phyloP scores from a whole-genome alignment of 2,888 invertebrate genomes.

The Penaeus monodon region DNA sequence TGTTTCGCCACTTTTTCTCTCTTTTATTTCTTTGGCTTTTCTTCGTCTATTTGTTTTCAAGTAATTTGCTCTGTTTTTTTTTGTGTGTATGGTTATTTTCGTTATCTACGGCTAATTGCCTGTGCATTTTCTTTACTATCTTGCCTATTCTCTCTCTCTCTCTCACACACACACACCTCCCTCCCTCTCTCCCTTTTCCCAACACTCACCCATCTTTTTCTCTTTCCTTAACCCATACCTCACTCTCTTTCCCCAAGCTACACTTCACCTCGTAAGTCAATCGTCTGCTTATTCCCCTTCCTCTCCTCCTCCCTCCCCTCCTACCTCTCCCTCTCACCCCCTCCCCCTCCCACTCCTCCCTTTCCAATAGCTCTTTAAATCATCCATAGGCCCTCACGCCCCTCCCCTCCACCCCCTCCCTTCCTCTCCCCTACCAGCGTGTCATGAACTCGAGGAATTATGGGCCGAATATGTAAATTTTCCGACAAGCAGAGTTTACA shows the following conservation, averaged over 20 bases:
- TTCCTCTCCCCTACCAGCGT: background rate
- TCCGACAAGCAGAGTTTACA: too few species aligned
- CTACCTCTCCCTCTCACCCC: background rate
- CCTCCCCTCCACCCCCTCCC: background rate
- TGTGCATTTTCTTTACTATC: background rate
- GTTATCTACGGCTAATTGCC: too few species aligned
- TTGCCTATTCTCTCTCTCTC: background rate
- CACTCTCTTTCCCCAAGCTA: background rate
- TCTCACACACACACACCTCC: background rate
- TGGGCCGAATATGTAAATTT: too few species aligned
- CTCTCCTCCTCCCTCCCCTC: background rate
- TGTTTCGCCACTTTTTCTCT: background rate
- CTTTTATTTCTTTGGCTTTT: background rate
- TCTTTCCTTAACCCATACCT: background rate
- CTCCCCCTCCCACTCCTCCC: background rate
- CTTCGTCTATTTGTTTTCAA: background rate
- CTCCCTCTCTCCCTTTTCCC: background rate
- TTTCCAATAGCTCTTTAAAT: too few species aligned
- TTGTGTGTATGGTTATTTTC: too few species aligned
- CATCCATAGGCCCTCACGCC: too few species aligned
- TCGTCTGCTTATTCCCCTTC: background rate
- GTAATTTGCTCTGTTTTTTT: too few species aligned
- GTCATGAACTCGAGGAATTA: too few species aligned
- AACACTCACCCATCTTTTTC: background rate
- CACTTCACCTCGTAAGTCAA: background rate